Evolutionary conservation across 2,113 vertebrate species (phyloP).

Genomic region (Vombatus ursinus): DNA sequence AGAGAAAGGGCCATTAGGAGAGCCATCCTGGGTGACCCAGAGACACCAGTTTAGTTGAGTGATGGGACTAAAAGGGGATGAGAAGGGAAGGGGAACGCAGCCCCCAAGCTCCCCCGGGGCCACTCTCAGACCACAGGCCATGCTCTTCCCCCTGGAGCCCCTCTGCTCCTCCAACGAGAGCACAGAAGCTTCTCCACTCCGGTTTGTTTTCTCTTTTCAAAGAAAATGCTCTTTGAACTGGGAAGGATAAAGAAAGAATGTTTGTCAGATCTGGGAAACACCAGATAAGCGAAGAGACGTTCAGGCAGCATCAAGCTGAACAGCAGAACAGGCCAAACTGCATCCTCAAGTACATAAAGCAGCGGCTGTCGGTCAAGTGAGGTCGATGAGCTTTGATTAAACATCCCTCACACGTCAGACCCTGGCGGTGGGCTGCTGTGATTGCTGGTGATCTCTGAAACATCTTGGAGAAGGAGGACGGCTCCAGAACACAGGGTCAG

Average conservation of each 20-base stretch:
- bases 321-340: too few species aligned
- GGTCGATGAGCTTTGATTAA: not conserved
- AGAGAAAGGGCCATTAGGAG: not conserved
- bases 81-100: not conserved
- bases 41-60: not conserved
- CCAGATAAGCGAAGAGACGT: too few species aligned
- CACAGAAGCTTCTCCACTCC: too few species aligned
- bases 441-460: not conserved
- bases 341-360: not conserved
- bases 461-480: not conserved
- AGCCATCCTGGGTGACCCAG: not conserved
- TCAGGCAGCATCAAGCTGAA: too few species aligned
- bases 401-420: too few species aligned
- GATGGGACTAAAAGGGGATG: not conserved
- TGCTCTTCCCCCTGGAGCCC: too few species aligned
- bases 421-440: too few species aligned
- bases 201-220: not conserved
- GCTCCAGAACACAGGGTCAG: not conserved
- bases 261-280: too few species aligned
- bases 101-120: not conserved
- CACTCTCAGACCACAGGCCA: too few species aligned
- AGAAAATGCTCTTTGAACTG: not conserved
- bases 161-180: too few species aligned
- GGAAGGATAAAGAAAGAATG: too few species aligned
- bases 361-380: not conserved